Evolutionary conservation across 2,797 vertebrate genomes (phyloP).

Genomic region (Protosalanx chinensis): DNA sequence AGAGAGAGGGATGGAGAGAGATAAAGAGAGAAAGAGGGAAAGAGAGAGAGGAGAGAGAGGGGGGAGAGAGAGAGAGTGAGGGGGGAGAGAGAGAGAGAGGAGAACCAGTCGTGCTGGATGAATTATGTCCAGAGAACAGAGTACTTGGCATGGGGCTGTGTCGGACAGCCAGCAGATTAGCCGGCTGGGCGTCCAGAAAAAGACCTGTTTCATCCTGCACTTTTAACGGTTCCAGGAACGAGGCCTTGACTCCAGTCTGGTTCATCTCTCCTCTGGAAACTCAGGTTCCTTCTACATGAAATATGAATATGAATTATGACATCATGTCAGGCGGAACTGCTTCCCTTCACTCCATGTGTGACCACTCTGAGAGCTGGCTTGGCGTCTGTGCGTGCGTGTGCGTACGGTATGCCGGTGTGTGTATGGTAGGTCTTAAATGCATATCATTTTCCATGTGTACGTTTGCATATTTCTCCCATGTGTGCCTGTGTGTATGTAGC

Average conservation of each 20-base stretch:
- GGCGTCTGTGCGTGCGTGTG: background rate
- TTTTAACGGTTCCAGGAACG: conserved; percentile 43
- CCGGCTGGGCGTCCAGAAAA: background rate
- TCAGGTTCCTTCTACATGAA: conserved; percentile 35
- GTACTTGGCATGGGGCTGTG: conserved; percentile 11
- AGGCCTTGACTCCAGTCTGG: conserved; percentile 42
- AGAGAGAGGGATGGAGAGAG: background rate
- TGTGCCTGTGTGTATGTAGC: conserved; percentile 23
- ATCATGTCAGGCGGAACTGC: conserved; percentile 24
- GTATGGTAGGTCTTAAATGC: conserved; percentile 22
- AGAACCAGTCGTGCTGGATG: background rate
- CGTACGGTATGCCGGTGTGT: background rate
- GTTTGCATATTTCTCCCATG: conserved; percentile 2
- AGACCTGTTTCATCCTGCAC: conserved; percentile 11
- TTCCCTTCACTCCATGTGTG: conserved; percentile 24
- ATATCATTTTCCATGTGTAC: conserved; percentile 17
- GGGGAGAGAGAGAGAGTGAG: no score
- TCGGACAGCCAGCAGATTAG: background rate
- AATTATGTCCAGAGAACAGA: conserved; percentile 12
- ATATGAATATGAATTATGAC: conserved; percentile 38
- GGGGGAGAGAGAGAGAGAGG: no score
- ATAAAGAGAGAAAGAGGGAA: no score
- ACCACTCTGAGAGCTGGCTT: background rate
- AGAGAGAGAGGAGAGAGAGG: background rate
- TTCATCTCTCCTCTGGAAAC: conserved; percentile 41